A percentile compares a stretch with the other conserved stretches of the same genome.
These are phyloP conservation scores for Cryptocheilus praepositus DNA, from an alignment of 2,888 invertebrate species.

Conservation along the genomic window DNA sequence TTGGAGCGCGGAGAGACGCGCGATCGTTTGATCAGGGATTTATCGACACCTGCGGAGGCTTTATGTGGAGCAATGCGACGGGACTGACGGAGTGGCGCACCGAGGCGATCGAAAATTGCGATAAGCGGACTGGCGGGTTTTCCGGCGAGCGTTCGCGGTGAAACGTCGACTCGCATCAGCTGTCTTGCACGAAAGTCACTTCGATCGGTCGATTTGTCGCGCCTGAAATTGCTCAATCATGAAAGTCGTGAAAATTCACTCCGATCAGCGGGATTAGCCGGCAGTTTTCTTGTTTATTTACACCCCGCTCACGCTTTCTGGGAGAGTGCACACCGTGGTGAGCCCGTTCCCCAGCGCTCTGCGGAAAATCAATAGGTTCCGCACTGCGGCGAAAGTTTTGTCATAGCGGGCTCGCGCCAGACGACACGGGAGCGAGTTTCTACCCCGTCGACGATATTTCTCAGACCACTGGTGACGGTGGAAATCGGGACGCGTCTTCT, in stretches of 20 bases:
- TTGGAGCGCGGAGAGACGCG: too few relatives aligned
- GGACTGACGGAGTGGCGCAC: too few relatives aligned
- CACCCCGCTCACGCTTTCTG: conserved; percentile 47
- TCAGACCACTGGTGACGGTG: not conserved
- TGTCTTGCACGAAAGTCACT: not conserved
- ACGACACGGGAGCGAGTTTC: conserved; percentile 10
- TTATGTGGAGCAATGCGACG: too few relatives aligned
- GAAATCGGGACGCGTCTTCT: conserved; percentile 7
- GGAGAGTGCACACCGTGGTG: conserved; percentile 40
- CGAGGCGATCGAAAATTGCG: too few relatives aligned
- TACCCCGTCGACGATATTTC: too few relatives aligned
- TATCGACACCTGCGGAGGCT: too few relatives aligned
- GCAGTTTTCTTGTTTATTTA: conserved; percentile 70
- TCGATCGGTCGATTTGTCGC: not conserved
- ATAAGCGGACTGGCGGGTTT: too few relatives aligned
- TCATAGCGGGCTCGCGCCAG: conserved; percentile 39
- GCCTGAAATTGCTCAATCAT: not conserved
- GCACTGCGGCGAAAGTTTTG: conserved; percentile 73
- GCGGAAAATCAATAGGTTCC: conserved; percentile 73
- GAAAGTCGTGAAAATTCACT: too few relatives aligned
- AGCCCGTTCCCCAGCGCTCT: conserved; percentile 49
- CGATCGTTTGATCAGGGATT: too few relatives aligned
- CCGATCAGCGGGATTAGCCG: conserved; percentile 5
- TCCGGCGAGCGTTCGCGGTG: too few relatives aligned
- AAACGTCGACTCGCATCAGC: not conserved